Base-by-base conservation (phyloP, 2,113 vertebrate genomes). In the Psophia crepitans region DNA sequence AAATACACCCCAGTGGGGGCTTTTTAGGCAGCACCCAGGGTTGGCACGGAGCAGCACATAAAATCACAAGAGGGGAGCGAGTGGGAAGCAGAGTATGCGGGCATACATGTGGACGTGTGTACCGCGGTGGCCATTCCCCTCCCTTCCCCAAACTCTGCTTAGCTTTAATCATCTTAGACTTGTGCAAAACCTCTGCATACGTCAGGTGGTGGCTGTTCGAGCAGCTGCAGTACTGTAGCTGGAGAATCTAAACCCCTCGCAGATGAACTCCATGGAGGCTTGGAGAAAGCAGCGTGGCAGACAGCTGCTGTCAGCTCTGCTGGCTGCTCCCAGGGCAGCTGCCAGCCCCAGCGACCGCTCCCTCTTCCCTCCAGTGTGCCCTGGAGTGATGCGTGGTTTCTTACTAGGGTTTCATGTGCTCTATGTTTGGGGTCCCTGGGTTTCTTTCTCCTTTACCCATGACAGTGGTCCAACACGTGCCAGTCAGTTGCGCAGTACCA, bases 251-350 rank as follows among this genome's bases (percentile, higher is more conserved):
- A 57, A 26, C 13, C 17, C 51, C 23, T 66, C 70, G 51, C 22
- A 57, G 28, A 35, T 12, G 11, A 53, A 57, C 12, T 65, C 0
- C 0, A 60, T 32, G 11, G 68, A 77, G 58, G 30, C 56, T 30
- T 58, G 79, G 71, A 54, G 61, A 68, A 74, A 48, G 68, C 61
- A 43, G 19, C 0, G 1, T 11, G 39, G 65, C 60, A 66, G 39
- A 57, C 1, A 1, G 48, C 63, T 32, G 68, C 73, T 3, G 3
- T 23, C 1, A 1, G 41, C 35, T n/a, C 22, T 0, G 2, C 58
- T 1, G 4, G 41, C 41, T 56, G 39, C 74, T 88, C 33, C 33
- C 64, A 57, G 37, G 63, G 39, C 44, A 83, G 66, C 44, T 90
- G 53, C 64, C 1, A 3, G 44, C 19, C 13, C 22, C 76, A 65